These are phyloP conservation scores for Ganaspis brasiliensis DNA, from an alignment of 2,888 invertebrate genomes.

Conservation along the genomic window DNA sequence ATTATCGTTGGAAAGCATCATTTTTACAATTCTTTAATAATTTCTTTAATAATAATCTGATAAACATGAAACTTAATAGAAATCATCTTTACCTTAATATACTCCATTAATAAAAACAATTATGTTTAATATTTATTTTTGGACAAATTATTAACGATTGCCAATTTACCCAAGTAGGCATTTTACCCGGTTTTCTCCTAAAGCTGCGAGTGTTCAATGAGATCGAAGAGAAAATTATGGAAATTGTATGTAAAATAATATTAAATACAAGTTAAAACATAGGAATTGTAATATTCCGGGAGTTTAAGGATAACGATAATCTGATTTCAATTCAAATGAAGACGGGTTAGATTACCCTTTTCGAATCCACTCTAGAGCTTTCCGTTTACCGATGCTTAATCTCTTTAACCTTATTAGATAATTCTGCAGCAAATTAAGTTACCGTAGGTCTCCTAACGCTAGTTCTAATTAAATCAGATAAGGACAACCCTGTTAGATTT, in stretches of 20 bases:
- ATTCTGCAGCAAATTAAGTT: constrained; percentile 43
- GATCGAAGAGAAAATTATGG: background rate
- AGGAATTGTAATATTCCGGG: constrained; percentile 32
- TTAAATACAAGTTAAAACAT: background rate
- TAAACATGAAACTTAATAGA: too few species aligned
- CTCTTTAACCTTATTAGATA: constrained; percentile 53
- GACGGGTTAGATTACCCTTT: constrained; percentile 52
- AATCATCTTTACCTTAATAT: too few species aligned
- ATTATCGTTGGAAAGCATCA: too few species aligned
- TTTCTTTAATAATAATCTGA: too few species aligned
- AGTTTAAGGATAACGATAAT: constrained; percentile 59
- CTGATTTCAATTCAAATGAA: constrained; percentile 48
- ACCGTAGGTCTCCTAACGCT: constrained; percentile 18
- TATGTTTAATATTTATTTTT: too few species aligned
- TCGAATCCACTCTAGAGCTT: constrained; percentile 46
- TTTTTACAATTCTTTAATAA: too few species aligned
- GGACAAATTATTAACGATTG: too few species aligned
- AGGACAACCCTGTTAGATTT: constrained; percentile 42
- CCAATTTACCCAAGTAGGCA: too few species aligned
- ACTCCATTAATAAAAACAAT: too few species aligned
- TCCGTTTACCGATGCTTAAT: constrained; percentile 47
- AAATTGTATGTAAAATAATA: background rate
- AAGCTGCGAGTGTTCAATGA: background rate
- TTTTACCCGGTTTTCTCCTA: too few species aligned
- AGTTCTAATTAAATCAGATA: constrained; percentile 55